Evolutionary conservation across 2,113 vertebrate species (phyloP).

Genomic region (Mungos mungo): DNA sequence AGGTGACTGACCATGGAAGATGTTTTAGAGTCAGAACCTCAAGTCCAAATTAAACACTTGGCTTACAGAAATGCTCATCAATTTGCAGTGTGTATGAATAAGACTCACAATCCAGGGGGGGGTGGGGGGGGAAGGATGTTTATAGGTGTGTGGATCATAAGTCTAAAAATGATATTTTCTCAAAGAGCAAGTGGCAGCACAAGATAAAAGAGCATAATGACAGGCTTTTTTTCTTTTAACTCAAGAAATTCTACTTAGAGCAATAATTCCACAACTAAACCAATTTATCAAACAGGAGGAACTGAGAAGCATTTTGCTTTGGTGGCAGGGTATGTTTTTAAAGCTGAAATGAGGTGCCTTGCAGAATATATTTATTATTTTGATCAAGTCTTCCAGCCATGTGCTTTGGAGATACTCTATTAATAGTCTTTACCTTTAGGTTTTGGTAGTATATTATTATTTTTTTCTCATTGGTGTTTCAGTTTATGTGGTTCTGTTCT

Average conservation of each 20-base stretch:
- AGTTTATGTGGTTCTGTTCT: slow-evolving; percentile 55
- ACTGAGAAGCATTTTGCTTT: slow-evolving; percentile 4
- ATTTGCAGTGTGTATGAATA: background rate
- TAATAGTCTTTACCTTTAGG: slow-evolving; percentile 61
- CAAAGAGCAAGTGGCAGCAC: slow-evolving; percentile 39
- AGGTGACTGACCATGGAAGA: background rate
- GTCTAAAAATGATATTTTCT: background rate
- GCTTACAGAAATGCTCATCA: slow-evolving; percentile 23
- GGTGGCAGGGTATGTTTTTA: background rate
- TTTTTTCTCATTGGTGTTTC: slow-evolving; percentile 22
- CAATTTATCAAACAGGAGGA: background rate
- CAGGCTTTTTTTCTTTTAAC: background rate
- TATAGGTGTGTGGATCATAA: background rate
- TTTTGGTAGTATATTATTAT: slow-evolving; percentile 43
- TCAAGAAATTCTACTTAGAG: slow-evolving; percentile 30
- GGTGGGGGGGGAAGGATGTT: background rate
- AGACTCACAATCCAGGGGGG: background rate
- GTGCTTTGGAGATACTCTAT: slow-evolving; percentile 62
- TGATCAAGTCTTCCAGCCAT: slow-evolving; percentile 46
- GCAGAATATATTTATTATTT: background rate
- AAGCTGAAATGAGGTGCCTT: background rate
- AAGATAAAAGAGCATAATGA: background rate
- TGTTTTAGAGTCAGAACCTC: slow-evolving; percentile 52
- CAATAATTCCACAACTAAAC: background rate
- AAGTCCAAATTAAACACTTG: slow-evolving; percentile 55